These are phyloP conservation scores for Drosophila bocki DNA, from an alignment of 1,140 invertebrate species.

Conservation along the genomic window DNA sequence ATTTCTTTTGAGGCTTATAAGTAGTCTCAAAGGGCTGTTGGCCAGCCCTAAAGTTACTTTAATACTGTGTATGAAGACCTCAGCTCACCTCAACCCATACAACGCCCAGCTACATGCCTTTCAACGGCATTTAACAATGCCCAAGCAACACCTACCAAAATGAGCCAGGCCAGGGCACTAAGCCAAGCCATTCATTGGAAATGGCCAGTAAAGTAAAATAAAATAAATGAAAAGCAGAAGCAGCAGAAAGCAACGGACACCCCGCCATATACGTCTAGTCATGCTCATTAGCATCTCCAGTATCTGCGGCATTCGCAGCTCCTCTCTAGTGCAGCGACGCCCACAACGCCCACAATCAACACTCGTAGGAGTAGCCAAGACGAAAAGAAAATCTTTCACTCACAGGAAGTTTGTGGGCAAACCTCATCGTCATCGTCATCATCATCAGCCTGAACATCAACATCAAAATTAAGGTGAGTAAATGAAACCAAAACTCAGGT, in stretches of 20 bases:
- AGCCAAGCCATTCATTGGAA: constrained; percentile 25
- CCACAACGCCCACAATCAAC: constrained; percentile 51
- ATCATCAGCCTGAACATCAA: neutral
- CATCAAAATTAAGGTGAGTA: constrained; percentile 47
- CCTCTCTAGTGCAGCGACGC: constrained; percentile 47
- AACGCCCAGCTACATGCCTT: constrained; percentile 55
- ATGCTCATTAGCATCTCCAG: constrained; percentile 76
- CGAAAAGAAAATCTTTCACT: constrained; percentile 70
- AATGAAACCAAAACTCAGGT: constrained; percentile 46
- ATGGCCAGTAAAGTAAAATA: constrained; percentile 4
- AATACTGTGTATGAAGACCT: neutral
- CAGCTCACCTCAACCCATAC: constrained; percentile 37
- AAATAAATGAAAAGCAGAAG: constrained; percentile 4
- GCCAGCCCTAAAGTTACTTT: constrained; percentile 5
- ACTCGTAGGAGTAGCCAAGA: constrained; percentile 48
- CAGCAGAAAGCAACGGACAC: neutral
- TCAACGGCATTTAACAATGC: constrained; percentile 60
- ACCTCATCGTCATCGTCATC: constrained; percentile 11
- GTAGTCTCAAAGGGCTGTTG: neutral
- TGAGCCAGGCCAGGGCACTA: constrained; percentile 22
- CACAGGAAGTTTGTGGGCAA: constrained; percentile 74
- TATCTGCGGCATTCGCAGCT: constrained; percentile 13
- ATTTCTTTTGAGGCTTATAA: neutral
- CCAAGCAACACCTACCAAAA: constrained; percentile 62
- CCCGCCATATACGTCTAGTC: constrained; percentile 68